phyloP scores from a whole-genome alignment of 2,113 vertebrate species.

The Percina caprodes region DNA sequence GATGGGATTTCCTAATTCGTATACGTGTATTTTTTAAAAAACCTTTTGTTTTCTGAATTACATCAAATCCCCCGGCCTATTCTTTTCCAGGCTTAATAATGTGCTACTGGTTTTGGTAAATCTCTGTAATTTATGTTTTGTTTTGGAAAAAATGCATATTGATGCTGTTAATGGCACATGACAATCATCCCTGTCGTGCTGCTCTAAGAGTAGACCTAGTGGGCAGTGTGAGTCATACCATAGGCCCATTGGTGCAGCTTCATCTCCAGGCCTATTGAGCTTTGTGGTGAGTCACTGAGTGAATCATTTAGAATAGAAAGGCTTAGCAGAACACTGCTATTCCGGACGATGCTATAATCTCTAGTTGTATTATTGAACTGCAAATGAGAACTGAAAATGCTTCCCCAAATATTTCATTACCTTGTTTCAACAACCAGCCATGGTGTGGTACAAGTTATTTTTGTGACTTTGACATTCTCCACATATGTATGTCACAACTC shows the following conservation, averaged over 20 bases:
- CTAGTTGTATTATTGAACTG: constrained; percentile 26
- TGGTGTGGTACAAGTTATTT: neutral
- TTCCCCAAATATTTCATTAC: constrained; percentile 23
- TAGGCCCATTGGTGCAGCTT: constrained; percentile 49
- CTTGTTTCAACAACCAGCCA: neutral
- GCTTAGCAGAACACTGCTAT: constrained; percentile 17
- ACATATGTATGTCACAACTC: too few relatives aligned
- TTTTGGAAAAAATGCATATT: constrained; percentile 27
- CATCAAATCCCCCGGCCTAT: neutral
- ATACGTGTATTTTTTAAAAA: neutral
- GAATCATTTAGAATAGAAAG: constrained; percentile 33
- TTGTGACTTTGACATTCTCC: too few relatives aligned
- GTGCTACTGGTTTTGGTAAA: constrained; percentile 10
- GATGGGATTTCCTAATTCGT: neutral
- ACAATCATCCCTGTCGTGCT: constrained; percentile 18
- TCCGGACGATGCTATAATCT: constrained; percentile 29
- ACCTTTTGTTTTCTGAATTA: neutral
- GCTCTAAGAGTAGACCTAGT: constrained; percentile 23
- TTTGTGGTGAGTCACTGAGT: constrained; percentile 47
- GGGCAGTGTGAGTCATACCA: constrained; percentile 44
- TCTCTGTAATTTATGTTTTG: constrained; percentile 33
- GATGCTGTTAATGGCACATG: constrained; percentile 6
- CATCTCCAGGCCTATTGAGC: constrained; percentile 35
- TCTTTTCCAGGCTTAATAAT: constrained; percentile 3
- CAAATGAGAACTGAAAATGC: constrained; percentile 30